Percentiles rank a stretch among this genome's conserved stretches.
Evolutionary conservation across 2,797 vertebrate genomes (phyloP).

Genomic region (Micropoecilia bifurca): DNA sequence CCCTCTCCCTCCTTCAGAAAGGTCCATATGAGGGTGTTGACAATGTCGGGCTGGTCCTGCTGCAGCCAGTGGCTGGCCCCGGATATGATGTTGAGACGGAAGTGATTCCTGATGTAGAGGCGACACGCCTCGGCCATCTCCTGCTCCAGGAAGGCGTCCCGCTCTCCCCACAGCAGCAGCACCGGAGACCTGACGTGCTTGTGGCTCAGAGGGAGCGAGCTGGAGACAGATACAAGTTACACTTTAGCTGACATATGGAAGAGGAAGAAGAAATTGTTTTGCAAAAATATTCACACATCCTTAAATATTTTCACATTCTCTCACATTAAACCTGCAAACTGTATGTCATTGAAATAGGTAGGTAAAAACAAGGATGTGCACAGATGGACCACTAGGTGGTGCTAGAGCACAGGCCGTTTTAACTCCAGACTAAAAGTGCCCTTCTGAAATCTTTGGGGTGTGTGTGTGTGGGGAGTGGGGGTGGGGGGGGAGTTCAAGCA

Average conservation of each 20-base stretch:
- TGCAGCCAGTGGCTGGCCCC: constrained; percentile 98
- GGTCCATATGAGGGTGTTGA: constrained; percentile 98
- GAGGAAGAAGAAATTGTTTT: neutral
- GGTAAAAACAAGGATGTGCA: neutral
- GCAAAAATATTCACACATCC: neutral
- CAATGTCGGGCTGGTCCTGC: constrained; percentile 97
- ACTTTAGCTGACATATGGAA: neutral
- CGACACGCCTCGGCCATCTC: constrained; percentile 96
- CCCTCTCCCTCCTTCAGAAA: constrained; percentile 95
- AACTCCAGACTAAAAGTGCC: too few species aligned
- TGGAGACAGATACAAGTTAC: constrained; percentile 42
- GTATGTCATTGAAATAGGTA: neutral
- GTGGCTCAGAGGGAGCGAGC: constrained; percentile 90
- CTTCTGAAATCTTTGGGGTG: too few species aligned
- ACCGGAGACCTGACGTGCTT: constrained; percentile 92
- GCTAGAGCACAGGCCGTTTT: too few species aligned
- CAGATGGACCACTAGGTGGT: too few species aligned
- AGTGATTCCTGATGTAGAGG: constrained; percentile 93
- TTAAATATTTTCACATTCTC: neutral
- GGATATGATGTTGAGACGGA: constrained; percentile 94
- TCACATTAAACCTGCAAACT: neutral
- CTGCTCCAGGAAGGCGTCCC: constrained; percentile 93
- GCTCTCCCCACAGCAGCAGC: constrained; percentile 94
- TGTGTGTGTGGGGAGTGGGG: too few species aligned
- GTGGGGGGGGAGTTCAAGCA: too few species aligned